Evolutionary conservation across 2,797 vertebrate species (phyloP).

Genomic region (Thamnophis elegans): DNA sequence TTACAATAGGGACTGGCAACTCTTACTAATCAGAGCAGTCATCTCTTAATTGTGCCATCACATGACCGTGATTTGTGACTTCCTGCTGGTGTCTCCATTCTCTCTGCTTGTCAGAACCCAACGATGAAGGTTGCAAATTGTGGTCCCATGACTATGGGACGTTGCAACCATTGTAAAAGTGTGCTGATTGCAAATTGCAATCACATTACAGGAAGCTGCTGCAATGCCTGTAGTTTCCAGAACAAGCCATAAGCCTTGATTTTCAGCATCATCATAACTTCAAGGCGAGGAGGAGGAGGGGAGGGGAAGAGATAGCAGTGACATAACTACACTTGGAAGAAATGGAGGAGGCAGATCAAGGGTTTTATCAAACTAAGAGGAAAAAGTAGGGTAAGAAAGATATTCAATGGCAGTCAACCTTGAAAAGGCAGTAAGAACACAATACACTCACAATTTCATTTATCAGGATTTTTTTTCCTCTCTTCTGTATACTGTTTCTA

Average conservation of each 20-base stretch:
- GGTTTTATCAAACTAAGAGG: neutral
- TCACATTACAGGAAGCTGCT: neutral
- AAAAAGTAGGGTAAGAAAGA: neutral
- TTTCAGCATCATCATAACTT: neutral
- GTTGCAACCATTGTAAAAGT: neutral
- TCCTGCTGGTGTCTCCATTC: neutral
- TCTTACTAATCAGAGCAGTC: neutral
- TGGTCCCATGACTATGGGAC: neutral
- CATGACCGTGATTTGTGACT: neutral
- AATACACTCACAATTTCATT: neutral
- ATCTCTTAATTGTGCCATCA: neutral
- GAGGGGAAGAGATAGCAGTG: neutral
- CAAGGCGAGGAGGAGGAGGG: neutral
- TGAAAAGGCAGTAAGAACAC: neutral
- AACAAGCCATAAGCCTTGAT: neutral
- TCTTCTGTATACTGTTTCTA: neutral
- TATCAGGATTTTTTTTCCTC: neutral
- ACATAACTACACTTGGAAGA: neutral
- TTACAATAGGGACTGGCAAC: neutral
- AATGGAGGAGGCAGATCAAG: neutral
- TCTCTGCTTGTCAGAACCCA: neutral
- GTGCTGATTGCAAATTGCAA: neutral
- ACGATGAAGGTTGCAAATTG: neutral
- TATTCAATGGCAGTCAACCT: neutral
- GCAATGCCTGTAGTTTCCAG: neutral